phyloP scores from a whole-genome alignment of 30 jellyfish, hydroid and myxozoan species.

The Chrysaora quinquecirrha region DNA sequence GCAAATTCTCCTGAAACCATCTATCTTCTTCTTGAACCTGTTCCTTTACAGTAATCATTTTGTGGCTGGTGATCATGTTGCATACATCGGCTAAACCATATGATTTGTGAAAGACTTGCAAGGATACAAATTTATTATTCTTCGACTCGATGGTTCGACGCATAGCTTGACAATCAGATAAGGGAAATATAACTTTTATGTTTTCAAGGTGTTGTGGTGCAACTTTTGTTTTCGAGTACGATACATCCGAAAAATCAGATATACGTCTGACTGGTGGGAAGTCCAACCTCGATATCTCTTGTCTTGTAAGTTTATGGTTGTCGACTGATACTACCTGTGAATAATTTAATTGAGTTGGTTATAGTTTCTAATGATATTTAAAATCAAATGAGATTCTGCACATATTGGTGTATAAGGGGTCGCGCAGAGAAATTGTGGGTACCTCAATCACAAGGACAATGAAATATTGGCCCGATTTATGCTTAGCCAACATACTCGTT shows the following conservation, averaged over 20 bases:
- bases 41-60: neutral
- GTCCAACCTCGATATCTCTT: neutral
- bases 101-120: neutral
- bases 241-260: neutral
- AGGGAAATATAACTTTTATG: neutral
- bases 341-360: no score
- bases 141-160: neutral
- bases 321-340: no score
- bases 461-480: no score
- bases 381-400: no score
- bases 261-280: neutral
- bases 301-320: neutral
- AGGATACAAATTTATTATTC: neutral
- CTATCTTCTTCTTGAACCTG: neutral
- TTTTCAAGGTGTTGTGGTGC: neutral
- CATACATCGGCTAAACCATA: neutral
- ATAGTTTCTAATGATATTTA: no score
- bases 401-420: no score
- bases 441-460: no score
- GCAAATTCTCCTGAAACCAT: neutral
- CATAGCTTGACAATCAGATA: neutral
- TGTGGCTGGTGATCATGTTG: neutral
- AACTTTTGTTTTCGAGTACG: neutral
- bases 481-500: no score
- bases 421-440: no score